phyloP scores from a whole-genome alignment of 2,797 vertebrate genomes.

The Phrynocephalus forsythii region DNA sequence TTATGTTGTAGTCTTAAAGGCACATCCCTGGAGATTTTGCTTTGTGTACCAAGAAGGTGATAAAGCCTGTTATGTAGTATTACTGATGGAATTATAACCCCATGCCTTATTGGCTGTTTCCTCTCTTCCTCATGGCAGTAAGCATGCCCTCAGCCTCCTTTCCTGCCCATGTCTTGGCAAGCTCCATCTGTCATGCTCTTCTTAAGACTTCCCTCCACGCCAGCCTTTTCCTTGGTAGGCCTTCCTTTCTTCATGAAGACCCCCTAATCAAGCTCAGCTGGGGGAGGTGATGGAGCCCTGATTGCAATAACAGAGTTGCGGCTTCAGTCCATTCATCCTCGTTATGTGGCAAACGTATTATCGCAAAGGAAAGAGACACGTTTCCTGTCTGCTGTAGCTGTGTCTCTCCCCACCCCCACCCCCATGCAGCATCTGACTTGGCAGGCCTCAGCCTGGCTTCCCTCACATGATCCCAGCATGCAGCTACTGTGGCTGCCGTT shows the following conservation, averaged over 20 bases:
- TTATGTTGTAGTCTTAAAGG: background rate
- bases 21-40: background rate
- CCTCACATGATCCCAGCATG: constrained; percentile 16
- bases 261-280: constrained; percentile 37
- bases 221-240: background rate
- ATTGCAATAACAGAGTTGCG: constrained; percentile 19
- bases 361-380: constrained; percentile 17
- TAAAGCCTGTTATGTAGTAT: constrained; percentile 5
- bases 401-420: background rate
- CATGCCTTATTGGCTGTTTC: background rate
- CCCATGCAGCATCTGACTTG: background rate
- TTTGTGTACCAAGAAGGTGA: background rate
- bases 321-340: constrained; percentile 21
- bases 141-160: constrained; percentile 14
- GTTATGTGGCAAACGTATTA: constrained; percentile 23
- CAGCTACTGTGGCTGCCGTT: constrained; percentile 9
- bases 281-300: constrained; percentile 23
- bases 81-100: constrained; percentile 22
- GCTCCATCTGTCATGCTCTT: constrained; percentile 28
- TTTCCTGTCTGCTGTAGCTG: constrained; percentile 32
- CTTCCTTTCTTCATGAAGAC: constrained; percentile 8
- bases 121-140: background rate
- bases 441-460: background rate
- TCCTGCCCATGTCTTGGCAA: constrained; percentile 28
- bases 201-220: background rate